phyloP scores from a whole-genome alignment of 1,140 invertebrate species.

The Ridgeia piscesae region DNA sequence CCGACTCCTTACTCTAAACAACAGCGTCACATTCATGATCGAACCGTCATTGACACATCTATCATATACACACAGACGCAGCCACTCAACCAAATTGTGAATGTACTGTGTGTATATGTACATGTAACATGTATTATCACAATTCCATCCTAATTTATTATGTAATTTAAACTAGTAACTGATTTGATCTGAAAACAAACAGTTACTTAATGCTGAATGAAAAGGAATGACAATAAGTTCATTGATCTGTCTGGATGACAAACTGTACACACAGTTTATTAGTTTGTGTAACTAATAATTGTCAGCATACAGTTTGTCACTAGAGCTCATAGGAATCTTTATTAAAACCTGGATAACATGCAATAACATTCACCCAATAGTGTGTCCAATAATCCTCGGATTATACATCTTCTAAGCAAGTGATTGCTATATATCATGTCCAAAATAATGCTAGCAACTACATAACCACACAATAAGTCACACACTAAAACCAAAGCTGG shows the following conservation, averaged over 20 bases:
- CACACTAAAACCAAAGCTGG: too few species aligned
- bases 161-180: neutral
- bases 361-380: slow-evolving; percentile 14
- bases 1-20: neutral
- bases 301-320: neutral
- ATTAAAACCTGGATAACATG: slow-evolving; percentile 39
- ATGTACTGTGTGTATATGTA: too few species aligned
- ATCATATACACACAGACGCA: neutral
- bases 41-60: neutral
- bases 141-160: neutral
- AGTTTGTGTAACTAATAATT: neutral
- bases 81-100: neutral
- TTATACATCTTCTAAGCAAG: neutral
- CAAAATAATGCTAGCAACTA: too few species aligned
- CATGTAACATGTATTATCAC: neutral
- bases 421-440: too few species aligned
- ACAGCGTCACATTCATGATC: neutral
- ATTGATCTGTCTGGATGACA: neutral
- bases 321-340: neutral
- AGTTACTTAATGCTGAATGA: neutral
- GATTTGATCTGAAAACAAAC: neutral
- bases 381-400: neutral
- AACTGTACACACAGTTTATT: neutral
- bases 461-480: too few species aligned
- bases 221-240: too few species aligned